Base-by-base conservation (phyloP, 2,113 vertebrate genomes). In the Okapia johnstoni region DNA sequence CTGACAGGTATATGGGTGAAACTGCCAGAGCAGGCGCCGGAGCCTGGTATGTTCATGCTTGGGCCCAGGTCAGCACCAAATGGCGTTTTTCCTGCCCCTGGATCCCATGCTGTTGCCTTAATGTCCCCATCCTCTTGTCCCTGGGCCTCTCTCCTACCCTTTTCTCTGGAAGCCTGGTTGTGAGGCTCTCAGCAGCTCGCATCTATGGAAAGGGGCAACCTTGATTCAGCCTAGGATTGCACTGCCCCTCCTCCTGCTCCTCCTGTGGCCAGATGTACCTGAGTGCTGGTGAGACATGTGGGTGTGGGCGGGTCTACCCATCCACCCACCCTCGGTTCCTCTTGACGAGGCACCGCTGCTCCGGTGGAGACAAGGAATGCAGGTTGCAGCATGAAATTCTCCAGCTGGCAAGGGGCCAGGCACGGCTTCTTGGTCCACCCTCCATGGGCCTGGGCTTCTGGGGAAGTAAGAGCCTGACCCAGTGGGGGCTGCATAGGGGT, bases 1-100 rank as follows among this genome's bases (percentile, higher is more conserved):
- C 87, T 58, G 91, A 70, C 43, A 97, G 97, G 76, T 84, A 46
- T 61, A 88, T 83, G 81, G 92, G 94, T 28, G 88, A 95, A 50
- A 80, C 54, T 40, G 13, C 19, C 66, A 0, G 52, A 21, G 28
- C 33, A 30, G 61, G 57, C 10, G 3, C 43, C 28, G 55, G 54
- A 19, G 26, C 55, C 54, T 85, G 33, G 19, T 50, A 17, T 19
- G 54, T 17, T 66, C 14, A 17, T n/a, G 26, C 17, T 21, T 0
- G 2, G 93, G 57, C 26, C 77, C n/a, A 26, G 84, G 89, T 66
- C 5, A 9, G 50, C 36, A 58, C 16, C 55, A 15, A 15, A 19
- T 1, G n/a, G 17, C 17, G 3, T 25, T 23, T 13, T 43, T 23
- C 50, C 21, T 3, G 0, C 6, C 60, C 19, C 11, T 2, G 5